Percentiles rank a stretch among this genome's conserved stretches.
Evolutionary conservation across 2,113 vertebrate species (phyloP).

Genomic region (Corvus hawaiiensis): DNA sequence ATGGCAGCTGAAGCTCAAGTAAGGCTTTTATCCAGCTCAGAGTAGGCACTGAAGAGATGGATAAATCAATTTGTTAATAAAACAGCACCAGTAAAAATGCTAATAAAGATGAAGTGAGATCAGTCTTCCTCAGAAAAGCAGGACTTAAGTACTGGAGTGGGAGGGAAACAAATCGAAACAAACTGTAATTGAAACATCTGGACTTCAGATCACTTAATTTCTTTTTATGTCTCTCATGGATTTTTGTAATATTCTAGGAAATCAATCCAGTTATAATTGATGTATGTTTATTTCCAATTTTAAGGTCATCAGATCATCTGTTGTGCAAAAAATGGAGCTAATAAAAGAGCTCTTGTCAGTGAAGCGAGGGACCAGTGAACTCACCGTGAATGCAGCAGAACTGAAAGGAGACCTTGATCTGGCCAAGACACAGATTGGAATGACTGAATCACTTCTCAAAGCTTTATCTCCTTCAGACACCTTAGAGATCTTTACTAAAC

Average conservation of each 20-base stretch:
- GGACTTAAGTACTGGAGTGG: not conserved
- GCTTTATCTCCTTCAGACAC: slow-evolving; percentile 75
- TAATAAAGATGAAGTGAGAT: not conserved
- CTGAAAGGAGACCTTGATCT: slow-evolving; percentile 70
- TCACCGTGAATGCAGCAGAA: slow-evolving; percentile 47
- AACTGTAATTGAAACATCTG: not conserved
- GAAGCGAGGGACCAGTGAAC: not conserved
- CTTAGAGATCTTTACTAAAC: slow-evolving; percentile 76
- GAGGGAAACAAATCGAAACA: not conserved
- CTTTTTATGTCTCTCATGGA: not conserved
- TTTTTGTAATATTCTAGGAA: not conserved
- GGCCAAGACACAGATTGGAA: slow-evolving; percentile 74
- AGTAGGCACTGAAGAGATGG: not conserved
- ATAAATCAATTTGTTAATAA: not conserved
- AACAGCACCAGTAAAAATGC: not conserved
- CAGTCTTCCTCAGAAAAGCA: not conserved
- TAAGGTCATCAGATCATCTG: slow-evolving; percentile 75
- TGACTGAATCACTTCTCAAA: slow-evolving; percentile 75
- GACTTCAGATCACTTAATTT: not conserved
- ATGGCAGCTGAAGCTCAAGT: fast-evolving
- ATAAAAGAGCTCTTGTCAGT: slow-evolving; percentile 49
- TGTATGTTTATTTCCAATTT: slow-evolving; percentile 11
- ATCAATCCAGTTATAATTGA: not conserved
- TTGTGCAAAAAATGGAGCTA: slow-evolving; percentile 71
- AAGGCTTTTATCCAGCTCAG: not conserved